phyloP scores from a whole-genome alignment of 2,797 vertebrate genomes.

The Anolis apletophallus region DNA sequence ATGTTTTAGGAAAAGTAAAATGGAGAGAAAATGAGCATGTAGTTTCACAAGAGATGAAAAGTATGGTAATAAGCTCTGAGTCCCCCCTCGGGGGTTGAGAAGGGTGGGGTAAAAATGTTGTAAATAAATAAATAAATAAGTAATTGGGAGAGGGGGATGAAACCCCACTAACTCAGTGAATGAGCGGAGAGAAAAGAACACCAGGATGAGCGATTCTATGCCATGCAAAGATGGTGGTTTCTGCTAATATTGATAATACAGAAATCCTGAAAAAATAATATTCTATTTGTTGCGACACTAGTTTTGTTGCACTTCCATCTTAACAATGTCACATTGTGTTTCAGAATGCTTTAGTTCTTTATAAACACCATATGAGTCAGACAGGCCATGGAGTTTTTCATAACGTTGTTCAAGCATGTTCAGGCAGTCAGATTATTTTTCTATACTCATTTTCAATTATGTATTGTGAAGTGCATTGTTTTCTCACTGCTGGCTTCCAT shows the following conservation, averaged over 20 bases:
- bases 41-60: background rate
- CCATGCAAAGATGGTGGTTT: background rate
- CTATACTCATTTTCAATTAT: conserved; percentile 9
- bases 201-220: too few species aligned
- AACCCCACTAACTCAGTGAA: background rate
- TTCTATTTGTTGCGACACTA: background rate
- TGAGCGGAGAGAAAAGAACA: background rate
- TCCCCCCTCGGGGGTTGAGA: too few species aligned
- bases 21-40: background rate
- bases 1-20: too few species aligned
- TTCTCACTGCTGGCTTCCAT: background rate
- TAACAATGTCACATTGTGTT: background rate
- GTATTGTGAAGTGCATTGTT: background rate
- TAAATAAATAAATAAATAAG: too few species aligned
- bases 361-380: background rate
- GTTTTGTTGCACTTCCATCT: background rate
- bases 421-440: background rate
- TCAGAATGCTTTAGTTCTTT: background rate
- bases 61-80: background rate
- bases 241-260: background rate
- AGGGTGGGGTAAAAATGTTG: too few species aligned
- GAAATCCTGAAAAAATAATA: background rate
- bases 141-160: background rate
- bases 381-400: background rate
- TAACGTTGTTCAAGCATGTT: background rate